phyloP scores from a whole-genome alignment of 2,797 vertebrate genomes.

The Pseudocheirus occidentalis region DNA sequence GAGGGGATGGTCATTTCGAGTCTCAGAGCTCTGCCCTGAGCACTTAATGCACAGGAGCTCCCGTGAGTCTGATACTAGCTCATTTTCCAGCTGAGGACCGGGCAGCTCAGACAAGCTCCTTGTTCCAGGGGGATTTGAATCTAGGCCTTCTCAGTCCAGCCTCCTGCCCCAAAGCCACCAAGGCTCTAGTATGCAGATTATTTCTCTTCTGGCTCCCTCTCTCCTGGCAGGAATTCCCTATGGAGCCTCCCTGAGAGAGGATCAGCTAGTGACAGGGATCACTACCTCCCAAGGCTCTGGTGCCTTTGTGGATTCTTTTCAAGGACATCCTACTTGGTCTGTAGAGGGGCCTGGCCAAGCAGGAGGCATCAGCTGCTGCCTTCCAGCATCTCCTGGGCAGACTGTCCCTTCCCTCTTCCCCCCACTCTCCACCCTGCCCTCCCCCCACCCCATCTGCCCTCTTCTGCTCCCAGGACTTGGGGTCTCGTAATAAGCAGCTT shows the following conservation, averaged over 20 bases:
- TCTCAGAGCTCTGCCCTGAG: no score
- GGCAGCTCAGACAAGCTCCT: background rate
- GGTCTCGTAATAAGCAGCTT: constrained; percentile 28
- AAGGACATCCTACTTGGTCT: background rate
- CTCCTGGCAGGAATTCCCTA: background rate
- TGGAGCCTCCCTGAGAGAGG: background rate
- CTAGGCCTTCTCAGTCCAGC: background rate
- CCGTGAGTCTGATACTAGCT: background rate
- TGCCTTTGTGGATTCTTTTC: background rate
- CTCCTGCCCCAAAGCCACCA: background rate
- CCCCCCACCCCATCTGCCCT: no score
- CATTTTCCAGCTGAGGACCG: background rate
- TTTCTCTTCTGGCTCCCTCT: background rate
- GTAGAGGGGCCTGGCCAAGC: background rate
- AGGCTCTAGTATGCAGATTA: background rate
- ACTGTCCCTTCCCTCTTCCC: no score
- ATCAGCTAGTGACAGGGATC: no score
- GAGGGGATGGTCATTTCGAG: background rate
- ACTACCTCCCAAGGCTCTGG: background rate
- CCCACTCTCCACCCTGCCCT: no score
- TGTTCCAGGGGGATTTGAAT: background rate
- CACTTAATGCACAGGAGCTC: background rate
- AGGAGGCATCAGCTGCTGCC: background rate
- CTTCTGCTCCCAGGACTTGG: background rate
- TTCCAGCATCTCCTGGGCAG: background rate